Evolutionary conservation across 2,797 vertebrate genomes (phyloP).

Genomic region (Acipenser oxyrinchus): DNA sequence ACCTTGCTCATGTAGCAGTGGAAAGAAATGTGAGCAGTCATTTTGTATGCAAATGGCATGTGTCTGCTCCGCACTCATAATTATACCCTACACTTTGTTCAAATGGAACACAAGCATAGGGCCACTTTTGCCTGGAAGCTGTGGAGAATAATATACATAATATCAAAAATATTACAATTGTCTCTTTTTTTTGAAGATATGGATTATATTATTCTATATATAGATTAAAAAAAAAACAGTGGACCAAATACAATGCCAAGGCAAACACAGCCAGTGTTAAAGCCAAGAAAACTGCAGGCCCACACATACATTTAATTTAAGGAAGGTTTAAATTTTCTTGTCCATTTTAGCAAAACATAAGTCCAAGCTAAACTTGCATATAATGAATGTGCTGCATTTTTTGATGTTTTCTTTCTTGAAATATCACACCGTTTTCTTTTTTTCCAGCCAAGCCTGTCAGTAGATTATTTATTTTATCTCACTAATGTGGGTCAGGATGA

Average conservation of each 20-base stretch:
- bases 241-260: not conserved
- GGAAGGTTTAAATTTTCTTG: conserved; percentile 9
- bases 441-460: conserved; percentile 40
- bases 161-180: not conserved
- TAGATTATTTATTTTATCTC: conserved; percentile 75
- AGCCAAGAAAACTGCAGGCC: not conserved
- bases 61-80: conserved; percentile 46
- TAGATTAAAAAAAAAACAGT: not conserved
- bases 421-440: conserved; percentile 49
- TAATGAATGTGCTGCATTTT: conserved; percentile 33
- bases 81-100: conserved; percentile 29
- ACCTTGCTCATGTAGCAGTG: not conserved
- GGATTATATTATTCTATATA: conserved; percentile 6
- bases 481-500: conserved; percentile 67
- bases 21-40: conserved; percentile 37
- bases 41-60: conserved; percentile 51
- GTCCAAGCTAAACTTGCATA: conserved; percentile 14
- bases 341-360: conserved; percentile 4
- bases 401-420: conserved; percentile 55
- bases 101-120: no score
- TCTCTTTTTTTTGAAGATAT: conserved; percentile 8
- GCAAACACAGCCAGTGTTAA: not conserved
- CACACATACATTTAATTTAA: conserved; percentile 7
- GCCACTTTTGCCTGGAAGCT: no score
- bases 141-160: no score